Evolutionary conservation across 92 coral and sea anemone genomes (phyloP), one percentile per base, ranked within the genome.

Genomic region (Pocillopora meandrina): DNA sequence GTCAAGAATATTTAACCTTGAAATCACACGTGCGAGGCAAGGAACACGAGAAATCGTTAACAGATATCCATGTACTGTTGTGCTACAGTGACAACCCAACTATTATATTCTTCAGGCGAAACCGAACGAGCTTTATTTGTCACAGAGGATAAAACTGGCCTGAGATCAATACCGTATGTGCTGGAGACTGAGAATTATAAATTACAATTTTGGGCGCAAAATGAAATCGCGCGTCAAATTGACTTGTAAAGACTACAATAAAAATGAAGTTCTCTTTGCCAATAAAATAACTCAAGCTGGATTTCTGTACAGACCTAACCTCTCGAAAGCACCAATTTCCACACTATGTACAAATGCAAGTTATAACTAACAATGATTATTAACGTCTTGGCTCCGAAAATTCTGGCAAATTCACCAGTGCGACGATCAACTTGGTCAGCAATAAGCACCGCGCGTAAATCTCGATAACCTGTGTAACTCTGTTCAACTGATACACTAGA

Each of bases 261-360:
- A 83, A 61, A 71, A 61, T 21, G 61, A 82, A 42, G 86, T 82
- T 64, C 74, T 73, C 86, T 73, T 73, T 74, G 65, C 80, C 80
- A 65, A 60, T 83, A 83, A 83, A 83, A 83, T 83, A 83, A 83
- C 65, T 74, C 79, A 73, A 73, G 80, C 72, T 74, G 80, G 33
- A 83, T 74, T 83, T 83, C 79, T 83, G 86, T 83, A 83, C 86
- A 83, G 64, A 83, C 80, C 80, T 73, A 83, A 83, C 79, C 79
- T 83, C 42, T 83, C 61, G 36, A 83, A 83, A 83, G 74, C 80
- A 74, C 73, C 86, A 61, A 34, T 72, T 75, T 52, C 79, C 86
- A 74, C 86, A 55, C 86, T 83, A 83, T 83, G 9, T 83, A 83
- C 86, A 83, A 83, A 73, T 83, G n/a, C 56, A 83, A 83, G 73